Base-by-base conservation (phyloP, 1,140 invertebrate genomes). In the Trichoplusia ni region DNA sequence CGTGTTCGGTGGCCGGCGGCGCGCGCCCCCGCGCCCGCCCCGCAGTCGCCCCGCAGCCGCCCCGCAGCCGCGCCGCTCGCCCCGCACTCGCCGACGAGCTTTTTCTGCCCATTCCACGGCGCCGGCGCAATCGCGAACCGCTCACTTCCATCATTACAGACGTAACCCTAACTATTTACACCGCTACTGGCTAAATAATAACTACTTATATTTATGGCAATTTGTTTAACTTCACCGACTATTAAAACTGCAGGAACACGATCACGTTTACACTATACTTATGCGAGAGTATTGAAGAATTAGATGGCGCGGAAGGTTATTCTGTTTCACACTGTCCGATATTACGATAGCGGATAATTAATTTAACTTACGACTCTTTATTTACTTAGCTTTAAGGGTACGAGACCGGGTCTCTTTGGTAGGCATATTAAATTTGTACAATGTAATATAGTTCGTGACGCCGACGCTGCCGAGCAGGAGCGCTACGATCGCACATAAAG, bases 401-500 rank as follows among this genome's bases (percentile, higher is more conserved):
- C 84, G 90, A 91, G 90, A 91, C 90, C 89, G 89, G 80, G 90
- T 91, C 90, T 91, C 90, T 91, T 91, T 91, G 90, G 90, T 91
- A 91, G 90, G 87, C 86, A 86, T 91, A 86, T 86, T 78, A 81
- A 81, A 88, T 91, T 91, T 91, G 90, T 91, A 91, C 90, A 91
- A 91, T 86, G 86, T 84, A 79, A 82, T 54, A 88, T 70, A 86
- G 84, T 89, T 75, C 76, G 65, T 83, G 77, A 75, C 84, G 74
- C 79, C 77, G 77, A 69, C 73, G 73, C 67, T 67, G 71, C 63
- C 73, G 65, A 65, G 74, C 66, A 61, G 67, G 64, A 66, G 73
- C 75, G 69, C 77, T 75, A 69, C 73, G 69, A 72, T 69, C 80
- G 78, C 82, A 78, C 73, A 61, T 75, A 77, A 74, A 71, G 71